A percentile compares a stretch with the other conserved stretches of the same genome.
These are phyloP conservation scores for Cichladusa arquata DNA, from an alignment of 2,113 vertebrate genomes.

Conservation along the genomic window DNA sequence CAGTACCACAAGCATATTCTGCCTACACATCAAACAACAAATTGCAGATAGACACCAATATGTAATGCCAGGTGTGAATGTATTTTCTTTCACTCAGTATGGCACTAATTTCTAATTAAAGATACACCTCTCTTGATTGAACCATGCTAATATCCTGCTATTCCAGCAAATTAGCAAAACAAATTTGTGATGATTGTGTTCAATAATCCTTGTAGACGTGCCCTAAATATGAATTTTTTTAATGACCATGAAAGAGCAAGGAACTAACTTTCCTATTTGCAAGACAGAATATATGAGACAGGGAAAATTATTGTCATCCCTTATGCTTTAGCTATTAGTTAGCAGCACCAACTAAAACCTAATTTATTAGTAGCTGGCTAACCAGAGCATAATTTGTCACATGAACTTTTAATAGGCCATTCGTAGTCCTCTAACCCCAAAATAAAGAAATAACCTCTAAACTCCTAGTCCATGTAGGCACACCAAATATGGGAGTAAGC, in stretches of 20 bases:
- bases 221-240: not conserved
- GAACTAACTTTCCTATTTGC: not conserved
- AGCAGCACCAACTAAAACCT: not conserved
- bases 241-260: not conserved
- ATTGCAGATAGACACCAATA: not conserved
- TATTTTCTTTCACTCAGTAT: not conserved
- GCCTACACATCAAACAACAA: not conserved
- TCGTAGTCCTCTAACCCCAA: not conserved
- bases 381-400: not conserved
- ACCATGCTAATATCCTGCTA: not conserved
- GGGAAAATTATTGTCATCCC: not conserved
- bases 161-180: not conserved
- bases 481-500: not conserved
- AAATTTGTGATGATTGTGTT: not conserved
- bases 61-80: accelerated
- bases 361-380: not conserved
- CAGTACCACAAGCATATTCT: not conserved
- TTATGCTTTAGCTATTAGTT: not conserved
- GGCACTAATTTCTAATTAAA: not conserved
- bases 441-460: not conserved
- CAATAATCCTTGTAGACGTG: not conserved
- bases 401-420: not conserved
- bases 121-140: not conserved
- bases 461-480: not conserved
- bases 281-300: not conserved